Conservation (phyloP, 2,888 invertebrate species). For the Acanthosepion lycidas region DNA sequence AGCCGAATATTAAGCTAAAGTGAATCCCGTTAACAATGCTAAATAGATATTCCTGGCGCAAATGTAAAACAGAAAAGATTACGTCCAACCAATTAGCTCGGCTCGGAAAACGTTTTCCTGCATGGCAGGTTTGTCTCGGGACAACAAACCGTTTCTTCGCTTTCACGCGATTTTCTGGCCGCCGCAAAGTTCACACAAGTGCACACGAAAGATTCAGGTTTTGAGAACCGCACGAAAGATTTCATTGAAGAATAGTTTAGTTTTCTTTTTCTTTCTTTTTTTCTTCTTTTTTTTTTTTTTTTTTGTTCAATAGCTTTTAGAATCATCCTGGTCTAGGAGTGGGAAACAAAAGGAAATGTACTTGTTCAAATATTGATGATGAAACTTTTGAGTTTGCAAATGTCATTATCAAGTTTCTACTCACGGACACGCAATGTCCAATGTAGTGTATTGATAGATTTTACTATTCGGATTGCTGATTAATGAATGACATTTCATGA, state of each 20-base stretch:
- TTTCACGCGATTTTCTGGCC: not conserved
- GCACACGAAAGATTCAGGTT: not conserved
- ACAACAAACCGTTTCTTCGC: not conserved
- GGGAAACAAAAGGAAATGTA: not conserved
- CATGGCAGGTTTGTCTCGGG: not conserved
- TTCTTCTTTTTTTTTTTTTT: not conserved
- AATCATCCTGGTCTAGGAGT: not conserved
- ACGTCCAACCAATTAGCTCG: not conserved
- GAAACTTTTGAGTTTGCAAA: not conserved
- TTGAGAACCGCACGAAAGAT: not conserved
- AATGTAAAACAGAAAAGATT: not conserved
- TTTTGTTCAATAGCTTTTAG: not conserved
- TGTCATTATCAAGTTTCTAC: not conserved
- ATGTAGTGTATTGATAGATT: not conserved
- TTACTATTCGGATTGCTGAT: too few relatives aligned
- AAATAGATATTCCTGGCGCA: not conserved
- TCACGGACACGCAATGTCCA: not conserved
- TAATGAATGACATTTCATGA: too few relatives aligned
- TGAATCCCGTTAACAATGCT: not conserved
- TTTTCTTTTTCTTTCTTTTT: not conserved
- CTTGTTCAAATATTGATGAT: too few relatives aligned
- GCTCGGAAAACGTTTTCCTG: not conserved
- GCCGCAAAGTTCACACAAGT: not conserved
- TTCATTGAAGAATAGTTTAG: not conserved
- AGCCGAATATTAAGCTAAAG: not conserved